Evolutionary conservation across 92 coral and sea anemone species (phyloP), one percentile per base, ranked within the genome.

Genomic region (Parazoanthus atlanticus): DNA sequence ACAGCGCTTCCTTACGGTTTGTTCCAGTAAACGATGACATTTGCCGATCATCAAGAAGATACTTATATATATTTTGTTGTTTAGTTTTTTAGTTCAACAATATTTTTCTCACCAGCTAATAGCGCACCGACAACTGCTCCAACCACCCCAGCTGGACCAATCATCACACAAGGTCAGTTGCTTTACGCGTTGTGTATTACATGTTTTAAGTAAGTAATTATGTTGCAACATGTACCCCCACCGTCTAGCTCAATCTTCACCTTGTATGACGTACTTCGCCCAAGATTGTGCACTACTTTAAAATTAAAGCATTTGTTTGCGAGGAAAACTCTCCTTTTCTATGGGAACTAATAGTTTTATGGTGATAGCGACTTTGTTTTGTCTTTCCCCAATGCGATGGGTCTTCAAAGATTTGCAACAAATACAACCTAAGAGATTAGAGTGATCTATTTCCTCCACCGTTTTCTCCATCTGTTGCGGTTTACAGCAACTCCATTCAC

Each of bases 161-260:
- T 84, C 34, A 47, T 2, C 8, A 84, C 87, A 10, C 87, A 84
- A 70, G 87, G 87, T 84, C 26, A 6, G 87, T 36, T 65, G 23
- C 34, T 28, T 33, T 9, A 56, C 46, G 6, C 0, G 38, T 3
- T 10, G 6, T 56, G 52, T 29, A 8, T 41, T 61, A 3, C 12
- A 4, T 15, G 12, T 21, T 61, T 1, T 4, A 19, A 61, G 3
- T 23, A 21, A 21, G 4, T 4, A 56, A 56, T 56, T 56, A 19
- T 7, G 17, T 23, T 19, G 28, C 69, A 25, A 12, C 58, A 8
- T 16, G 2, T 52, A 52, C 3, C 19, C 21, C 19, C 21, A 52
- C 1, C 58, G 6, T 8, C 52, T 46, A 46, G 13, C 52, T 8
- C 52, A 52, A 52, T 52, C 21, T 52, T 52, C 58, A 52, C 58